phyloP scores from a whole-genome alignment of 2,888 invertebrate species.

The Liopterus haemorrhoidalis region DNA sequence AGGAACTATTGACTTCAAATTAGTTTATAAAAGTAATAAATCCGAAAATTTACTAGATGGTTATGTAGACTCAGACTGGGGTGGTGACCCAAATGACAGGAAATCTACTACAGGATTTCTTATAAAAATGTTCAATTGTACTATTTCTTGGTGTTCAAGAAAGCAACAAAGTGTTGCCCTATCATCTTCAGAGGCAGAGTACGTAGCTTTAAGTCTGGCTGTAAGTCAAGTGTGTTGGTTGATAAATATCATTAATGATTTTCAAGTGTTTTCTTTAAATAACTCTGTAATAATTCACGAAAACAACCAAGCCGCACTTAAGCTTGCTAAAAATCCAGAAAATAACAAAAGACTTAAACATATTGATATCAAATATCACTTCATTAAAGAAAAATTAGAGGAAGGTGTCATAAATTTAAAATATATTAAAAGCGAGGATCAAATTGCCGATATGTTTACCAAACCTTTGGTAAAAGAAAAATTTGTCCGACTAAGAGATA shows the following conservation, averaged over 20 bases:
- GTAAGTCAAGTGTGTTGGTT: constrained; percentile 35
- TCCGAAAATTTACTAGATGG: constrained; percentile 9
- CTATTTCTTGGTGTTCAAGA: constrained; percentile 9
- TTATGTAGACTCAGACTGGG: constrained; percentile 25
- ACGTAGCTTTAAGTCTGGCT: constrained; percentile 35
- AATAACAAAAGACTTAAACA: constrained; percentile 20
- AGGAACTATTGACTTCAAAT: constrained; percentile 22
- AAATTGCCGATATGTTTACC: constrained; percentile 19
- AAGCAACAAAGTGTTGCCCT: background rate
- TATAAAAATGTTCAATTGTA: constrained; percentile 31
- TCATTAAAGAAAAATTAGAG: constrained; percentile 10
- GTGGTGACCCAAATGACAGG: constrained; percentile 20
- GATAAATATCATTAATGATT: constrained; percentile 29
- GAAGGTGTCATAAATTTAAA: background rate
- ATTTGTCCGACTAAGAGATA: no score
- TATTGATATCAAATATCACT: constrained; percentile 21
- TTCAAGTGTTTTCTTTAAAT: constrained; percentile 10
- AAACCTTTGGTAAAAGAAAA: no score
- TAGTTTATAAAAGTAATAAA: constrained; percentile 19
- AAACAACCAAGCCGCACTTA: constrained; percentile 13
- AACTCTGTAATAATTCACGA: constrained; percentile 1
- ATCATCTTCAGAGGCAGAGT: constrained; percentile 31
- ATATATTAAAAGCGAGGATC: constrained; percentile 5
- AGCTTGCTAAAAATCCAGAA: constrained; percentile 9
- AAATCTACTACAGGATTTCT: constrained; percentile 32